Base-by-base conservation (phyloP, 2,797 vertebrate genomes). In the Falco berigora region DNA sequence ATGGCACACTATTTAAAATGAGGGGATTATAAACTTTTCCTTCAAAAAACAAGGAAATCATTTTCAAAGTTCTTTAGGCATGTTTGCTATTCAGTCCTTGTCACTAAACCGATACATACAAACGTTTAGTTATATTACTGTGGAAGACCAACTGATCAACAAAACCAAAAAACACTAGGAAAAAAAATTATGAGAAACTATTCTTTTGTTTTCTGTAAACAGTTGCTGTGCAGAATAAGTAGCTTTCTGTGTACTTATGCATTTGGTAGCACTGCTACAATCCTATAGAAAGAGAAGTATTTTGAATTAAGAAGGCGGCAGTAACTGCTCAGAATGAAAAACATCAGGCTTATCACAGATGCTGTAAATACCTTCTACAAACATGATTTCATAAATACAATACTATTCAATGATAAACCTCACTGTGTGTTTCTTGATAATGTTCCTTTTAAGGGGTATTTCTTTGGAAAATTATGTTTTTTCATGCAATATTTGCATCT, bases 351-450 rank as follows among this genome's bases (percentile, higher is more conserved):
- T 21, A 38, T 27, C 32, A 44, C 9, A 73, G 61, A 21, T 78
- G 40, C 42, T 30, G 27, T 30, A 67, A 78, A 62, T 53, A 77
- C 13, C 30, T 58, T 71, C 71, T 53, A 49, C 40, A 77, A 61
- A 61, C 9, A 21, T 10, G 18, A 58, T 67, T 94, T 77, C 42
- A 77, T 40, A 64, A 80, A 88, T 17, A 56, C 32, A 66, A 36
- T 32, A 10, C 28, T 49, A 8, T 28, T 56, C 24, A 38, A 0
- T n/a, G 36, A 68, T 2, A 63, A 19, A 16, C 4, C 4, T 67
- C 11, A 10, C 0, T 14, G 7, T 18, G 14, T 20, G 15, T 53
- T 80, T 77, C 80, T 66, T 50, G 12, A 53, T 84, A 80, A 42
- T 28, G 18, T 34, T 71, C 7, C 34, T 42, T 87, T 46, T 19